These are phyloP conservation scores for Pogonognathellus flavescens DNA, from an alignment of 1,140 invertebrate genomes.

Conservation along the genomic window DNA sequence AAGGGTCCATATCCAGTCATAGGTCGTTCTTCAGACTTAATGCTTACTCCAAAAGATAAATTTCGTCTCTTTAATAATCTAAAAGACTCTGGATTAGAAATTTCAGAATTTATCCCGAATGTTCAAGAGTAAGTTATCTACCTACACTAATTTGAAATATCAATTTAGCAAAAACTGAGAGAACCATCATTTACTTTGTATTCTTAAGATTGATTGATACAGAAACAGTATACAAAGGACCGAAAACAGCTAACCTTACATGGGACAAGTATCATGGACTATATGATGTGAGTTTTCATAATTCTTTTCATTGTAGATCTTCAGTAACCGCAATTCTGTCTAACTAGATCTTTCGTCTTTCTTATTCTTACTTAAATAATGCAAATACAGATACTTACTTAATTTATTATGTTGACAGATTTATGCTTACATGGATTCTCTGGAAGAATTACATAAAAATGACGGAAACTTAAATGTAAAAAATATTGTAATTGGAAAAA, in stretches of 20 bases:
- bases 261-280: background rate
- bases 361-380: too few species aligned
- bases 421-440: background rate
- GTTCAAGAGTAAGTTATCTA: background rate
- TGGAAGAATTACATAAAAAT: constrained; percentile 43
- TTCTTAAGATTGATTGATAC: background rate
- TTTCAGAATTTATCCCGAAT: background rate
- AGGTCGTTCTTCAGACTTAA: background rate
- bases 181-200: background rate
- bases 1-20: background rate
- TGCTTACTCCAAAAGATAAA: background rate
- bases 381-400: too few species aligned
- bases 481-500: background rate
- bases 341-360: too few species aligned
- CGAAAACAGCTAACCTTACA: background rate
- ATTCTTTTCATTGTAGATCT: background rate
- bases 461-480: background rate
- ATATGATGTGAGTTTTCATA: background rate
- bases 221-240: background rate
- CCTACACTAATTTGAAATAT: too few species aligned
- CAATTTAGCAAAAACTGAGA: too few species aligned
- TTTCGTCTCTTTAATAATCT: background rate
- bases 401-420: background rate
- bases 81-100: background rate
- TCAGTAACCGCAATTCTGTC: too few species aligned